A percentile compares a stretch with the other conserved stretches of the same genome.
Conservation (phyloP, 2,113 vertebrate species). For the Bos indicus region DNA sequence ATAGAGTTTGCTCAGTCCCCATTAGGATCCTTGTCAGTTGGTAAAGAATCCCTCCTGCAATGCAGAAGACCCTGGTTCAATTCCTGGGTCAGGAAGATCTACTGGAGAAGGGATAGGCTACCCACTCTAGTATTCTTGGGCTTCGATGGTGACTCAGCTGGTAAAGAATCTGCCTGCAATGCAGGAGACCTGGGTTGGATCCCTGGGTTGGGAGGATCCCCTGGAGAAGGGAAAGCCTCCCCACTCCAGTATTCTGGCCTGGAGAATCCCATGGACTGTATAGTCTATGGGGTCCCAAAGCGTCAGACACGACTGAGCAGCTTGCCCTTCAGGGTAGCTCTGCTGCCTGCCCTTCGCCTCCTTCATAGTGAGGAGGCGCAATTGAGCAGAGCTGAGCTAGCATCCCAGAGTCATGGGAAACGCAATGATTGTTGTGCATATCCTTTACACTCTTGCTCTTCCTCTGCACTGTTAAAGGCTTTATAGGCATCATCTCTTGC, state of each 20-base stretch:
- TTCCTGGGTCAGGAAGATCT: not conserved
- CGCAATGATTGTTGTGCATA: not conserved
- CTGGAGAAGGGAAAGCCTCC: not conserved
- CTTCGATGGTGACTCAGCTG: not conserved
- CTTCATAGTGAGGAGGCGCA: not conserved
- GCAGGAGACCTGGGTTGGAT: fast-evolving
- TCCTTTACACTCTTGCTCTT: not conserved
- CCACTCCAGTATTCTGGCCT: not conserved
- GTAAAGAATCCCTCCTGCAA: not conserved
- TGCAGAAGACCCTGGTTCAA: not conserved
- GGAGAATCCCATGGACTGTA: not conserved
- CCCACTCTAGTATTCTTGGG: not conserved
- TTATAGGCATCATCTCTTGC: not conserved
- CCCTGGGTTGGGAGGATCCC: not conserved
- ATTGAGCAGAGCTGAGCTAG: not conserved
- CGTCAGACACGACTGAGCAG: not conserved
- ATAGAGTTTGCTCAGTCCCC: not conserved
- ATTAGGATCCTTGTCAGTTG: not conserved
- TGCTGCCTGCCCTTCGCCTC: not conserved
- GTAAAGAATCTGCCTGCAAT: not conserved
- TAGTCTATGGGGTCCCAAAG: not conserved
- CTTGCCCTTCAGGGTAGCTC: not conserved
- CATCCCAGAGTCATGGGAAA: not conserved
- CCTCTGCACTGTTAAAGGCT: not conserved
- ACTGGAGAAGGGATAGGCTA: not conserved